Base-by-base conservation (phyloP, 1,140 invertebrate genomes). In the Orius insidiosus region DNA sequence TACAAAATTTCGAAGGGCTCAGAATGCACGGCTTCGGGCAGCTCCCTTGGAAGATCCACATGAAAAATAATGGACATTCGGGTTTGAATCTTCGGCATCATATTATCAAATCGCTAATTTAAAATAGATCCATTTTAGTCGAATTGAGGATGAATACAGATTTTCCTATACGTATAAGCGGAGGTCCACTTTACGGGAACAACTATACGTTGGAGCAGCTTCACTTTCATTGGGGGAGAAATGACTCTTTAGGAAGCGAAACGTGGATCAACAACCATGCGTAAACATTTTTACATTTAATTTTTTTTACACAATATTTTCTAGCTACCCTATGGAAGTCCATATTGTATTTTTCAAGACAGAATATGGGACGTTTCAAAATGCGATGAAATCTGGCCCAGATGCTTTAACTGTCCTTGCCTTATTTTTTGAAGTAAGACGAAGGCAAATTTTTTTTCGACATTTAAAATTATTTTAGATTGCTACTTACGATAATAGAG, bases 271-370 rank as follows among this genome's bases (percentile, higher is more conserved):
- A 88, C 48, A 66, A 66, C 11, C 61, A 66, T 41, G 59, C 54
- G 58, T 60, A 51, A 45, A 39, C 1, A 6, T 16, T 11, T 24
- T 46, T n/a, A 16, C 14, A 5, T 45, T 5, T 19, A 45, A 33
- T 45, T n/a, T n/a, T n/a, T n/a, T n/a, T n/a, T n/a, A n/a, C n/a
- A n/a, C 6, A 13, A 15, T 46, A n/a, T 34, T 40, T 58, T 65
- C 53, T 52, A 76, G 75, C 54, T 80, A 71, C 57, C 74, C 81
- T 1, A 75, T 84, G 66, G 80, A 92, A 62, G 60, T 89, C 2
- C 86, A 92, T 60, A 76, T 88, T 57, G 87, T 94, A 0, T 80
- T 92, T 58, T 86, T 72, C 56, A 87, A 87, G 55, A 66, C 69
- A 36, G 65, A 55, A 13, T 75, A 68, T 49, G 46, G 48, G 0